Evolutionary conservation across 2,113 vertebrate genomes (phyloP).

Genomic region (pig (Sus scrofa)): DNA sequence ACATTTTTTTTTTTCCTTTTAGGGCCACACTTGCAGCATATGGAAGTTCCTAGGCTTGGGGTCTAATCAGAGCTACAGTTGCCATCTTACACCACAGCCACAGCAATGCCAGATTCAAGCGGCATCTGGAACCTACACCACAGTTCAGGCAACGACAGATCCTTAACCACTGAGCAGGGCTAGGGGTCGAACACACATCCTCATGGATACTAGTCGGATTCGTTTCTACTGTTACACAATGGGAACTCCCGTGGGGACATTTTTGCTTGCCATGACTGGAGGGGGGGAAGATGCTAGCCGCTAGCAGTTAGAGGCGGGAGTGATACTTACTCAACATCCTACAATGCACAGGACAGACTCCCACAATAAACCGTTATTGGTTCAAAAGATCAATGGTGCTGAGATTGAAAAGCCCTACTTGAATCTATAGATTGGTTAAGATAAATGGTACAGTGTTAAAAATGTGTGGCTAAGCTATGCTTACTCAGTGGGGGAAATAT

Average conservation of each 20-base stretch:
- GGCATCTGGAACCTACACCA: no score
- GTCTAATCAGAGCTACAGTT: no score
- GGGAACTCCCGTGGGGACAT: neutral
- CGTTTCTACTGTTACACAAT: no score
- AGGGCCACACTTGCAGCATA: no score
- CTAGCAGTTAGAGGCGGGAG: neutral
- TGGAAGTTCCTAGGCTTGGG: no score
- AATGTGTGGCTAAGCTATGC: neutral
- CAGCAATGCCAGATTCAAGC: no score
- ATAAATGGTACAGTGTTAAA: neutral
- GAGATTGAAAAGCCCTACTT: neutral
- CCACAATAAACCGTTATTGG: neutral
- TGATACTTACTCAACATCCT: rapidly evolving
- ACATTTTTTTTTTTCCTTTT: neutral
- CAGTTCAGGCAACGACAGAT: no score
- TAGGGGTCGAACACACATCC: no score
- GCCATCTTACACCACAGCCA: no score
- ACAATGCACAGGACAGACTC: neutral
- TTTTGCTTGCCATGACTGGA: neutral
- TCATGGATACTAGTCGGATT: no score
- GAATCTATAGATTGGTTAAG: neutral
- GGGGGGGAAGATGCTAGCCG: neutral
- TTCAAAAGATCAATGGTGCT: neutral
- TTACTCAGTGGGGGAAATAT: neutral
- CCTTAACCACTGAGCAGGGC: no score